Conservation (phyloP, 2,888 invertebrate genomes). For the Amphipyra berbera region DNA sequence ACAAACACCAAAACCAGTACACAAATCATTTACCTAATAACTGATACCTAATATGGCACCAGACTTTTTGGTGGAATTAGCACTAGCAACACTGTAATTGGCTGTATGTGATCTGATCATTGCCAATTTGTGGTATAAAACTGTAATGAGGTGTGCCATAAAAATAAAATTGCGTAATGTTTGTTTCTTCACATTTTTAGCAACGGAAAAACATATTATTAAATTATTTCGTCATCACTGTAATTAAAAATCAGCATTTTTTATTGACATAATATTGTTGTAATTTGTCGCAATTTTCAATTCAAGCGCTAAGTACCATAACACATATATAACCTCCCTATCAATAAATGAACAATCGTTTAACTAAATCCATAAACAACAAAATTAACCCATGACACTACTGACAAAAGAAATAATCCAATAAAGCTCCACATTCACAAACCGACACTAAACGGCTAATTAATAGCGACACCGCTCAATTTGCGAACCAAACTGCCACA, state of each 20-base stretch:
- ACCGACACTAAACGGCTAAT: conserved; percentile 79
- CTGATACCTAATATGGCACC: conserved; percentile 39
- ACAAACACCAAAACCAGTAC: conserved; percentile 60
- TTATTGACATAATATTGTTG: no score
- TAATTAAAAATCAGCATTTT: no score
- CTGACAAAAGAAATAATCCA: conserved; percentile 58
- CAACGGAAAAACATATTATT: background rate
- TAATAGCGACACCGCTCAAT: conserved; percentile 81
- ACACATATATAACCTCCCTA: background rate
- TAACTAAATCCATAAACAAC: conserved; percentile 29
- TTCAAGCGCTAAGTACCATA: background rate
- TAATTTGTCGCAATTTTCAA: no score
- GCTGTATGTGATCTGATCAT: conserved; percentile 51
- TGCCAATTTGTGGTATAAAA: conserved; percentile 39
- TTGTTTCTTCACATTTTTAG: background rate
- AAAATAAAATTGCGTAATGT: background rate
- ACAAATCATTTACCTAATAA: conserved; percentile 72
- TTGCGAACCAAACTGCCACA: conserved; percentile 77
- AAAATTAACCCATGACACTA: conserved; percentile 54
- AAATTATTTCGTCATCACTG: no score
- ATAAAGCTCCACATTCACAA: conserved; percentile 58
- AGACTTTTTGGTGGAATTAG: conserved; percentile 50
- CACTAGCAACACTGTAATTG: conserved; percentile 51
- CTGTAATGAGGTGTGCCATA: background rate
- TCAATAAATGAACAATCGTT: conserved; percentile 5